Evolutionary conservation across 2,888 invertebrate species (phyloP).

Genomic region (Limnephilus rhombicus): DNA sequence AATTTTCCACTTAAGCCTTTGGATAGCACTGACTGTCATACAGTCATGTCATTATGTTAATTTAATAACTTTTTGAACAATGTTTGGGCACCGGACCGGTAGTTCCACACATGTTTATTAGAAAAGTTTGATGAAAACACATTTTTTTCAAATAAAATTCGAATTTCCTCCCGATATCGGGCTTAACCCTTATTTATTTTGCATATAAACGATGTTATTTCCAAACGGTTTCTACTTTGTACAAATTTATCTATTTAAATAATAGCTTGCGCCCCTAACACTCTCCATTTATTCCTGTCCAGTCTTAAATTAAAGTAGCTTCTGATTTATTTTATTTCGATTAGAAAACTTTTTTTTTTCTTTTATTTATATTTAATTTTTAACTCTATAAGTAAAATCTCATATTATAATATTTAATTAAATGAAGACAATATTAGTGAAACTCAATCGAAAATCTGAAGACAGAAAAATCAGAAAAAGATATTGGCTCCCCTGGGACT

Average conservation of each 20-base stretch:
- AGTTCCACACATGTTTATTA: slow-evolving; percentile 22
- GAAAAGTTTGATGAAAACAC: slow-evolving; percentile 29
- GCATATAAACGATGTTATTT: neutral
- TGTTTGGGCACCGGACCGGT: neutral
- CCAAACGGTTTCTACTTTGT: neutral
- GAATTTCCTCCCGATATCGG: neutral
- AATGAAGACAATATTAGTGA: no score
- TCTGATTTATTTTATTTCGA: neutral
- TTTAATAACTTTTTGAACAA: neutral
- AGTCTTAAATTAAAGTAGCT: neutral
- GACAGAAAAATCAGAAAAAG: no score
- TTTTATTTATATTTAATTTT: no score
- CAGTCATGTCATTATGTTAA: slow-evolving; percentile 6
- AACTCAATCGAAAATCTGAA: no score
- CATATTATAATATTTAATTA: no score
- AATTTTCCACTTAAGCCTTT: neutral
- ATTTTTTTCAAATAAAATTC: slow-evolving; percentile 5
- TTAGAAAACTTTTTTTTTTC: neutral
- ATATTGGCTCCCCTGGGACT: no score
- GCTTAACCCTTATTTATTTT: neutral
- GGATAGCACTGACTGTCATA: neutral
- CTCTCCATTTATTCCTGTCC: neutral
- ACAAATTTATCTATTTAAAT: neutral
- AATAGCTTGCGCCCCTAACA: neutral
- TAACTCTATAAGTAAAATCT: no score